A percentile compares a stretch with the other conserved stretches of the same genome.
Conservation (phyloP, 2,113 vertebrate species). For the Scophthalmus maximus region DNA sequence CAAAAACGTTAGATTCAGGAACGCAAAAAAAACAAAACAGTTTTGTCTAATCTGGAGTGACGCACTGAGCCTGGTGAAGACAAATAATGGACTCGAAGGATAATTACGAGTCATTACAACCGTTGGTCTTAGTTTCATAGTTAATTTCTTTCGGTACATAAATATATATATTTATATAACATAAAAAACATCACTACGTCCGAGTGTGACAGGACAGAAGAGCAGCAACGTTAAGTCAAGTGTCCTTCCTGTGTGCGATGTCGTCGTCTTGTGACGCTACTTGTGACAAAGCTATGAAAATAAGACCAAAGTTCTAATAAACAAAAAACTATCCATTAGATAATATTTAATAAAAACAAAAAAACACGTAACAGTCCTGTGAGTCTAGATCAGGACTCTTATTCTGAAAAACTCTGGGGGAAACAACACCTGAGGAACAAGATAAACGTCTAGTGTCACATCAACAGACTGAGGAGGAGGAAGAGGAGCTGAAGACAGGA, state of each 20-base stretch:
- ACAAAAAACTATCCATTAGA: conserved; percentile 6
- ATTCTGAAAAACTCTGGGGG: not conserved
- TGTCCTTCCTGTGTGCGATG: no score
- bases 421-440: conserved; percentile 5
- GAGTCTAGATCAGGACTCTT: conserved; percentile 7
- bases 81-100: conserved; percentile 2
- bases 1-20: no score
- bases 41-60: not conserved
- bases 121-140: not conserved
- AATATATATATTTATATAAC: no score
- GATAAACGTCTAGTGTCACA: not conserved
- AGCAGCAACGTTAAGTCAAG: no score
- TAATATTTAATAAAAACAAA: not conserved
- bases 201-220: no score
- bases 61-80: conserved; percentile 11
- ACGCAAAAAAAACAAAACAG: not conserved
- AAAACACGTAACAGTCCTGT: not conserved
- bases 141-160: not conserved
- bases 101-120: not conserved
- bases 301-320: not conserved
- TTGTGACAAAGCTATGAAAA: not conserved
- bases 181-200: no score
- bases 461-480: not conserved
- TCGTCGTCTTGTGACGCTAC: no score
- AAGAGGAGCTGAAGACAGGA: not conserved